A percentile compares a stretch with the other conserved stretches of the same genome.
These are phyloP conservation scores for Erpobdella octoculata DNA, from an alignment of 2,888 invertebrate species.

Conservation along the genomic window DNA sequence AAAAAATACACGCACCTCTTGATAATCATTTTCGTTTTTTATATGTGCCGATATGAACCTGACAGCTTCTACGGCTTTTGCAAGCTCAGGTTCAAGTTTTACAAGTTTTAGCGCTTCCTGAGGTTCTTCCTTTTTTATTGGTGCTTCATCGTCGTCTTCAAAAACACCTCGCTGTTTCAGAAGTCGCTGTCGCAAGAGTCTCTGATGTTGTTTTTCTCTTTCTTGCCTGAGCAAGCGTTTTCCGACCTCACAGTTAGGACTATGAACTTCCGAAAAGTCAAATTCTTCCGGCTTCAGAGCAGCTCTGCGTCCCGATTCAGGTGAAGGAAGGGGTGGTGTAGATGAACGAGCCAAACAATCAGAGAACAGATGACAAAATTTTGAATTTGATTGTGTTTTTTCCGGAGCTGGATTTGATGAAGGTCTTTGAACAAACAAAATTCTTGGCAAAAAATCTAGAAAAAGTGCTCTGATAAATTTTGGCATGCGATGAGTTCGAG, in stretches of 20 bases:
- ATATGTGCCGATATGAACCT: constrained; percentile 97
- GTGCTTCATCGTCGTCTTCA: constrained; percentile 20
- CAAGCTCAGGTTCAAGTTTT: constrained; percentile 64
- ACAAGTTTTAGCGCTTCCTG: constrained; percentile 51
- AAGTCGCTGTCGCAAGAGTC: background rate
- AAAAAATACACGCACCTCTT: constrained; percentile 85
- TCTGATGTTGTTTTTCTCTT: constrained; percentile 7
- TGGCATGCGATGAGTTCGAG: constrained; percentile 95
- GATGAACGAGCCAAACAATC: background rate
- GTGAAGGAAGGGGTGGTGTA: background rate
- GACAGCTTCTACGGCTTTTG: constrained; percentile 83
- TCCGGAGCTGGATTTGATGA: constrained; percentile 46
- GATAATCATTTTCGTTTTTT: constrained; percentile 92
- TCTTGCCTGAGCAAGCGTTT: constrained; percentile 54
- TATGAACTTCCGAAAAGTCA: constrained; percentile 62
- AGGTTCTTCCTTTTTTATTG: background rate
- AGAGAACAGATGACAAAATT: background rate
- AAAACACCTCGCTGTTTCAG: background rate
- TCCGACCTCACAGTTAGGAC: constrained; percentile 90
- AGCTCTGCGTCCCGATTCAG: constrained; percentile 18
- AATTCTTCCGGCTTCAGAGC: constrained; percentile 25
- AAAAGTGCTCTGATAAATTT: constrained; percentile 90
- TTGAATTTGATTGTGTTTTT: constrained; percentile 51
- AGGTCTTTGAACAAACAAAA: constrained; percentile 90
- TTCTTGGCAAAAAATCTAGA: constrained; percentile 82